Conservation (phyloP, 2,797 vertebrate species). For the Hippopotamyrus pictus region DNA sequence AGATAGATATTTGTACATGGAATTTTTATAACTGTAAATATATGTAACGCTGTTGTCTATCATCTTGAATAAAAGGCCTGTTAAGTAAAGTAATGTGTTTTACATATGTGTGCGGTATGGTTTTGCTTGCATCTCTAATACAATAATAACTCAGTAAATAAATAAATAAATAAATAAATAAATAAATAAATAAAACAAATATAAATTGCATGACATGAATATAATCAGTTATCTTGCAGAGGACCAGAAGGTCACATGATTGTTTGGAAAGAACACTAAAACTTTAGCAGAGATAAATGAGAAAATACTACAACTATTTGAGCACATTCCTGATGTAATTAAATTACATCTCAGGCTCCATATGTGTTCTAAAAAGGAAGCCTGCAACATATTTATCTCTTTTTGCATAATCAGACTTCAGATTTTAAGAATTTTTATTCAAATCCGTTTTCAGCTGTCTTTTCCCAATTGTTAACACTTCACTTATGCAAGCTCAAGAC, state of each 20-base stretch:
- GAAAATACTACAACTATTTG: constrained; percentile 23
- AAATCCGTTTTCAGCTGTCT: background rate
- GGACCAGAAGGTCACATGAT: constrained; percentile 7
- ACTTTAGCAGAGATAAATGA: constrained; percentile 35
- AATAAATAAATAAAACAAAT: background rate
- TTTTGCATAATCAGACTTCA: constrained; percentile 4
- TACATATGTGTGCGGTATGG: background rate
- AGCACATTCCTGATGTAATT: background rate
- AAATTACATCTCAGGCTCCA: background rate
- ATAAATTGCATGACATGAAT: constrained; percentile 3
- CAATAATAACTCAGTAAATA: background rate
- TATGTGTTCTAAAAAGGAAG: background rate
- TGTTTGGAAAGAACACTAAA: constrained; percentile 28
- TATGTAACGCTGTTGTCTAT: background rate
- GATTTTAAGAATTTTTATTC: background rate
- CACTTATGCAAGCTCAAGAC: background rate
- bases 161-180: too few species aligned
- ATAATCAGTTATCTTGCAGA: constrained; percentile 1
- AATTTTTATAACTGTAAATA: background rate
- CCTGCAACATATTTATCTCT: background rate
- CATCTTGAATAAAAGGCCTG: background rate
- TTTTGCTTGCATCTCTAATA: background rate
- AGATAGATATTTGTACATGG: background rate
- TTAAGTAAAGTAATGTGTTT: background rate
- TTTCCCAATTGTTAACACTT: background rate